phyloP scores from a whole-genome alignment of 2,888 invertebrate genomes.

The Dryobotodes eremita region DNA sequence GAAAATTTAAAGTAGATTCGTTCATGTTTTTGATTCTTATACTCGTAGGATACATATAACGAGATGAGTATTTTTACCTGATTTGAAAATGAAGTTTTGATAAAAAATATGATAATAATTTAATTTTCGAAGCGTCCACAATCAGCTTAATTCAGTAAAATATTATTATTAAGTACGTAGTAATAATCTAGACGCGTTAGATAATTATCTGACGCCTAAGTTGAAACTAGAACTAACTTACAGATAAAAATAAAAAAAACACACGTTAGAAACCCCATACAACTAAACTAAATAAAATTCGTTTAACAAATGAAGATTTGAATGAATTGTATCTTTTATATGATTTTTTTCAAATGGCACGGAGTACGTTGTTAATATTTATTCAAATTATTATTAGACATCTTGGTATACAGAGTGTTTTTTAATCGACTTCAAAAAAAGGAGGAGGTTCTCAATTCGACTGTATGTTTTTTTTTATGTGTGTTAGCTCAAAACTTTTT shows the following conservation, averaged over 20 bases:
- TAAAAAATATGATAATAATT: neutral
- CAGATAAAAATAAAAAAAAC: neutral
- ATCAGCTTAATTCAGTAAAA: neutral
- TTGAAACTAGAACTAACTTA: neutral
- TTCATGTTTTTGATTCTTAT: neutral
- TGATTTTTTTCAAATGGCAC: neutral
- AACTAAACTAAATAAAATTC: neutral
- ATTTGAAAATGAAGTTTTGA: neutral
- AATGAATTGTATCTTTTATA: neutral
- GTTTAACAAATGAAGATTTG: neutral
- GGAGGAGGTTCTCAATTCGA: no score
- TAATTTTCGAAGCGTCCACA: neutral
- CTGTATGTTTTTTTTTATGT: no score
- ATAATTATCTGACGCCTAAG: neutral
- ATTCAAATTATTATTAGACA: neutral
- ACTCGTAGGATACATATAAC: neutral
- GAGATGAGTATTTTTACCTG: neutral
- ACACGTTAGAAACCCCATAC: no score
- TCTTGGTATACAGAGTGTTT: neutral
- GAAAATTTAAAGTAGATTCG: neutral
- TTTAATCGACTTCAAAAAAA: no score
- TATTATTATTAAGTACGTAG: neutral
- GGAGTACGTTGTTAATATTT: neutral
- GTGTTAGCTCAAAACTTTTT: no score
- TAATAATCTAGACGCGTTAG: neutral